Evolutionary conservation across 2,888 invertebrate genomes (phyloP).

Genomic region (Habrosyne pyritoides): DNA sequence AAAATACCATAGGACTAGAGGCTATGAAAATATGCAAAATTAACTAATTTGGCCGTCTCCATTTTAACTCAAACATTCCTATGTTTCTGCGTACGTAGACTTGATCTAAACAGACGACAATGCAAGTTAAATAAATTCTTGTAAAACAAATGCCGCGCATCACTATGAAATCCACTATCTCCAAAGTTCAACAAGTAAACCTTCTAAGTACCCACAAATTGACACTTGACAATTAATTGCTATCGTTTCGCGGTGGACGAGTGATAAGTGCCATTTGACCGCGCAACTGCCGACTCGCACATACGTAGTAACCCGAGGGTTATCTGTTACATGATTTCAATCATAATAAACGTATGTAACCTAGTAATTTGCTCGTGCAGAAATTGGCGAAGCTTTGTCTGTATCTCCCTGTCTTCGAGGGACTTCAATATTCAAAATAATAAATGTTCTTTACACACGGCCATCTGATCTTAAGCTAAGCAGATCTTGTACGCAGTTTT

Average conservation of each 20-base stretch:
- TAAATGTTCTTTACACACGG: too few species aligned
- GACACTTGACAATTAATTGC: constrained; percentile 1
- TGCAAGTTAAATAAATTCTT: too few species aligned
- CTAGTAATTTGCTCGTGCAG: background rate
- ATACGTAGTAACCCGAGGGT: constrained; percentile 40
- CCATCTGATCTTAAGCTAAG: too few species aligned
- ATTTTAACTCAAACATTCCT: too few species aligned
- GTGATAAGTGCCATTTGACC: constrained; percentile 16
- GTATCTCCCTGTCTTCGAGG: too few species aligned
- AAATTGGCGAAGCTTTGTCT: background rate
- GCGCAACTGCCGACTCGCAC: constrained; percentile 15
- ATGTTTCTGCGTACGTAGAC: too few species aligned
- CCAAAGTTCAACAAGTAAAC: background rate
- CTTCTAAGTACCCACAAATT: background rate
- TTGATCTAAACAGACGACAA: too few species aligned
- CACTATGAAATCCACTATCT: background rate
- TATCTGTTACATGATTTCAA: constrained; percentile 26
- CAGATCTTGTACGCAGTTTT: too few species aligned
- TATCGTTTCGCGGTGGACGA: background rate
- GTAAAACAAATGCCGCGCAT: background rate
- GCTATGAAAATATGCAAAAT: too few species aligned
- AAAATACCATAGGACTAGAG: too few species aligned
- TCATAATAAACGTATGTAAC: background rate
- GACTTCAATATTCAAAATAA: too few species aligned
- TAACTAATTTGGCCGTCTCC: too few species aligned